Evolutionary conservation across 2,888 invertebrate species (phyloP).

Genomic region (Lysandra coridon): DNA sequence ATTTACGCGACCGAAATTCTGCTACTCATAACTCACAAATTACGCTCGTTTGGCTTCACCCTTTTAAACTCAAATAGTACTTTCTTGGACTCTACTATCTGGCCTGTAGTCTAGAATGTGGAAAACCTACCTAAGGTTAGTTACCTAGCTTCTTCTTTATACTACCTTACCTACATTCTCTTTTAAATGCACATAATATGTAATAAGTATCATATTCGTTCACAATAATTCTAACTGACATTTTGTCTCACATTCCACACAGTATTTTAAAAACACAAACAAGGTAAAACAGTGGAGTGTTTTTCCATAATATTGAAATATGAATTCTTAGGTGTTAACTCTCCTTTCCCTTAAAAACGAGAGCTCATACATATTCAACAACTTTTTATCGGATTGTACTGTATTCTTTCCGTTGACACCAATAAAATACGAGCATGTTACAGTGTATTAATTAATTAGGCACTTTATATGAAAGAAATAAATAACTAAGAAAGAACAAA

Average conservation of each 20-base stretch:
- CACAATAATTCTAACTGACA: neutral
- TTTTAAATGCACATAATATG: no score
- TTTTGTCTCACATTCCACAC: neutral
- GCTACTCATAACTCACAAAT: no score
- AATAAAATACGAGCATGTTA: neutral
- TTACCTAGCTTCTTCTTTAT: no score
- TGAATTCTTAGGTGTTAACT: neutral
- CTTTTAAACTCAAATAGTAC: no score
- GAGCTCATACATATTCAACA: constrained; percentile 1
- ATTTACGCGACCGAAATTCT: no score
- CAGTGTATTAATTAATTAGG: neutral
- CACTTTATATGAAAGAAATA: neutral
- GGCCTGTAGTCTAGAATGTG: no score
- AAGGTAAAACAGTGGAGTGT: neutral
- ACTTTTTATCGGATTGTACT: neutral
- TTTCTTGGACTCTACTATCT: no score
- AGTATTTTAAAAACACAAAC: neutral
- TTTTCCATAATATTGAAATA: constrained; percentile 9
- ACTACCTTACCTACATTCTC: no score
- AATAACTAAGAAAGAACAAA: neutral
- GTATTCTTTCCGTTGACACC: constrained; percentile 21
- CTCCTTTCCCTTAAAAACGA: constrained; percentile 2
- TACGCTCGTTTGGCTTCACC: no score
- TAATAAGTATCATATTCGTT: no score
- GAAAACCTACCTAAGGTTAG: no score